phyloP scores from a whole-genome alignment of 2,888 invertebrate species.

The Chalcis sispes region DNA sequence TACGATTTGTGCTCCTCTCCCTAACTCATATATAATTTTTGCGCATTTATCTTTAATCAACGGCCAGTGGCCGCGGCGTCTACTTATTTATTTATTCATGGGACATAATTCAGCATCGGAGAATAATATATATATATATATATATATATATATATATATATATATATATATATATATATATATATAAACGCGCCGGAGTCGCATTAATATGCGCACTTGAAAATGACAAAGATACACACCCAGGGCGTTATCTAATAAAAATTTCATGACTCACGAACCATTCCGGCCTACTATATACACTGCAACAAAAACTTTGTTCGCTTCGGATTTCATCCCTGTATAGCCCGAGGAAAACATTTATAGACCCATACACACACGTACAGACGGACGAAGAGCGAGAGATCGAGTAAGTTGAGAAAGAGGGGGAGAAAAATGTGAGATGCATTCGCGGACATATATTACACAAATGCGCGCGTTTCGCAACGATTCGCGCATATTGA shows the following conservation, averaged over 20 bases:
- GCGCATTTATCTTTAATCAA: background rate
- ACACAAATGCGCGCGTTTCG: no score
- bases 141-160: background rate
- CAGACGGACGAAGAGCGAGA: background rate
- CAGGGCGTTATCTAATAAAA: constrained; percentile 36
- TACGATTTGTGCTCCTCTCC: no score
- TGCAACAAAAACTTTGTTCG: constrained; percentile 31
- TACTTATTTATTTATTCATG: constrained; percentile 10
- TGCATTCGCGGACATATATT: background rate
- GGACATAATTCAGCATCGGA: background rate
- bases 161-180: no score
- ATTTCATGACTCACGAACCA: constrained; percentile 31
- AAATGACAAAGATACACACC: constrained; percentile 19
- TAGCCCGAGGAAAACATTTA: background rate
- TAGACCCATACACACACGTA: background rate
- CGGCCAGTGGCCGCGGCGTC: no score
- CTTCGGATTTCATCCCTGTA: constrained; percentile 46
- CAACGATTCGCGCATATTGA: background rate
- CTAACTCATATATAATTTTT: no score
- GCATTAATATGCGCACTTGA: background rate
- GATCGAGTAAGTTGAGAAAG: constrained; percentile 8
- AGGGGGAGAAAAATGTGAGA: background rate
- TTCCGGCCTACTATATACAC: background rate
- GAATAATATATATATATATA: background rate
- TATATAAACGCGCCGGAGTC: background rate